Percentiles rank a stretch among this genome's conserved stretches.
Conservation (phyloP, 2,888 invertebrate species). For the Vesta saturnalis region DNA sequence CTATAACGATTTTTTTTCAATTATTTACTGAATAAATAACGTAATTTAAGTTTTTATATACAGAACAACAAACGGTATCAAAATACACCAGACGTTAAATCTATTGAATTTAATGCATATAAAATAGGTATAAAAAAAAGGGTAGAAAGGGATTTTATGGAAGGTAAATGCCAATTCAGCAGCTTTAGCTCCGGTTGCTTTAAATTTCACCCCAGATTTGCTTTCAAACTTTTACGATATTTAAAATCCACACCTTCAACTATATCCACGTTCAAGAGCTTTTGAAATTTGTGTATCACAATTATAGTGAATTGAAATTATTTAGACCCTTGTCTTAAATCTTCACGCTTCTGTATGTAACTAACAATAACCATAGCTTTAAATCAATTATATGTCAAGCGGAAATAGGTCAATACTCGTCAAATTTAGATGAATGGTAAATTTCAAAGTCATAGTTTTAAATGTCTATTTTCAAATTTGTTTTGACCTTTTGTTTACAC, state of each 20-base stretch:
- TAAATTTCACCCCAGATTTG: not conserved
- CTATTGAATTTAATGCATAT: not conserved
- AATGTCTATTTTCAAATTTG: not conserved
- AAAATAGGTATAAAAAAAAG: not conserved
- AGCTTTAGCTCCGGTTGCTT: not conserved
- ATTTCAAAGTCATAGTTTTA: not conserved
- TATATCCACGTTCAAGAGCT: not conserved
- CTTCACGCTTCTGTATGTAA: slow-evolving; percentile 16
- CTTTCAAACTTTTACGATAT: too few relatives aligned
- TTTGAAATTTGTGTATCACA: not conserved
- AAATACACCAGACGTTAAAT: not conserved
- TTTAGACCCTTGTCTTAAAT: not conserved
- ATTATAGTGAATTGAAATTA: not conserved
- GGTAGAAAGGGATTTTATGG: not conserved
- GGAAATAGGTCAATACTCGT: slow-evolving; percentile 29
- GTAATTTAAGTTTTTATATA: too few relatives aligned
- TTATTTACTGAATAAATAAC: too few relatives aligned
- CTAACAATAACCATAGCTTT: slow-evolving; percentile 24
- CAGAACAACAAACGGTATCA: too few relatives aligned
- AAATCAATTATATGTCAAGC: slow-evolving; percentile 28
- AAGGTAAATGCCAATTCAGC: not conserved
- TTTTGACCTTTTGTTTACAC: not conserved
- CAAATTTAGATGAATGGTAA: slow-evolving; percentile 11
- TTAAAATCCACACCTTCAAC: not conserved
- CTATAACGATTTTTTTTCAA: too few relatives aligned